These are phyloP conservation scores for Mus pahari DNA, from an alignment of 2,113 vertebrate species.

Conservation along the genomic window DNA sequence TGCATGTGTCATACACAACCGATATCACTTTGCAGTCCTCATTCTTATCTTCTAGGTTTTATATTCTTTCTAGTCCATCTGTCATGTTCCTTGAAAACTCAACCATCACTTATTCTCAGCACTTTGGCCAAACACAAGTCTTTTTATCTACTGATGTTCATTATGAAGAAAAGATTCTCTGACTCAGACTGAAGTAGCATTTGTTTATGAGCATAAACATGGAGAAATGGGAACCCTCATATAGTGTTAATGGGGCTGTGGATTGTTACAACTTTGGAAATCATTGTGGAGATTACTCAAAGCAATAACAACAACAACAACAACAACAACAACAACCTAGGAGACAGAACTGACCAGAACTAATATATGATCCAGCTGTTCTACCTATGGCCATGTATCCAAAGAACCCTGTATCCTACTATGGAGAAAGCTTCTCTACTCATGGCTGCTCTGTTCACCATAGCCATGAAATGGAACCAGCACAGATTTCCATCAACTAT, in stretches of 20 bases:
- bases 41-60: neutral
- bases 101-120: neutral
- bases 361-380: neutral
- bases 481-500: neutral
- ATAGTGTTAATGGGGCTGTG: neutral
- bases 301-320: neutral
- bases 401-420: neutral
- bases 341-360: neutral
- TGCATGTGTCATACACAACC: neutral
- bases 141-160: neutral
- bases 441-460: neutral
- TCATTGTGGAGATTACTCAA: neutral
- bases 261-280: neutral
- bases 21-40: neutral
- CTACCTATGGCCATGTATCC: neutral
- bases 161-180: neutral
- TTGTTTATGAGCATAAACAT: neutral
- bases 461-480: neutral
- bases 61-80: neutral
- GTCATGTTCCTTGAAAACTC: neutral
- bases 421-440: neutral
- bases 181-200: neutral
- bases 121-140: neutral
- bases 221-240: too few relatives aligned
- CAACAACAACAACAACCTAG: neutral